phyloP scores from a whole-genome alignment of 92 coral and sea anemone species.

The Meandrina meandrites region DNA sequence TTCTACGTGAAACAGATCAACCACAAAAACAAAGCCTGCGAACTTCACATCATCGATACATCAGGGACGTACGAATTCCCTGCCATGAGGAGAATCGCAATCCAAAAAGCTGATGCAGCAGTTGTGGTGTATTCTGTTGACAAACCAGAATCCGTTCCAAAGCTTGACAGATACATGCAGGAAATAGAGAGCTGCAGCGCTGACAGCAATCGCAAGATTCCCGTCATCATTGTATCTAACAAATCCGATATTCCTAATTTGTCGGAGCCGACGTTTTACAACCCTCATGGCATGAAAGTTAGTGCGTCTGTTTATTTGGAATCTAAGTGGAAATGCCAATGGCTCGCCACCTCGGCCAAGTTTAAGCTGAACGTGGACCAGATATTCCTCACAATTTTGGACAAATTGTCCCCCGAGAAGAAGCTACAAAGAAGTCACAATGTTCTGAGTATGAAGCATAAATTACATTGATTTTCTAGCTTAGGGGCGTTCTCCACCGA shows the following conservation, averaged over 20 bases:
- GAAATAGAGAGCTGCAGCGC: conserved; percentile 67
- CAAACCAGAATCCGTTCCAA: conserved; percentile 63
- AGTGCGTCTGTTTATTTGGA: conserved; percentile 58
- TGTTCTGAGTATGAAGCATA: neutral
- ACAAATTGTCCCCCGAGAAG: conserved; percentile 31
- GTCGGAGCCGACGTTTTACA: conserved; percentile 36
- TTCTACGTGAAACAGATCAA: conserved; percentile 80
- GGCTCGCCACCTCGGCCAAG: conserved; percentile 75
- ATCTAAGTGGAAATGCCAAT: conserved; percentile 62
- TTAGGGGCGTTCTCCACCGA: neutral
- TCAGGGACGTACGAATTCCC: conserved; percentile 97
- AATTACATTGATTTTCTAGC: neutral
- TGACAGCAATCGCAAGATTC: conserved; percentile 54
- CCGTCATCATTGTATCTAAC: conserved; percentile 84
- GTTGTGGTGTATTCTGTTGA: conserved; percentile 82
- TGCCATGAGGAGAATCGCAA: conserved; percentile 90
- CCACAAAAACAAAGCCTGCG: conserved; percentile 70
- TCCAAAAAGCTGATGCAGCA: conserved; percentile 84
- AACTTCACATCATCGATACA: conserved; percentile 84
- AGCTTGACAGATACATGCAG: conserved; percentile 71
- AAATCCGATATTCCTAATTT: conserved; percentile 52
- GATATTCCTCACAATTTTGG: conserved; percentile 60
- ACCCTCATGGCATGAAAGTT: conserved; percentile 40
- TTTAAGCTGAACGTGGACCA: conserved; percentile 57
- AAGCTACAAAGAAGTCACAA: neutral